Evolutionary conservation across 2,888 invertebrate species (phyloP).

Genomic region (Meta bourneti): DNA sequence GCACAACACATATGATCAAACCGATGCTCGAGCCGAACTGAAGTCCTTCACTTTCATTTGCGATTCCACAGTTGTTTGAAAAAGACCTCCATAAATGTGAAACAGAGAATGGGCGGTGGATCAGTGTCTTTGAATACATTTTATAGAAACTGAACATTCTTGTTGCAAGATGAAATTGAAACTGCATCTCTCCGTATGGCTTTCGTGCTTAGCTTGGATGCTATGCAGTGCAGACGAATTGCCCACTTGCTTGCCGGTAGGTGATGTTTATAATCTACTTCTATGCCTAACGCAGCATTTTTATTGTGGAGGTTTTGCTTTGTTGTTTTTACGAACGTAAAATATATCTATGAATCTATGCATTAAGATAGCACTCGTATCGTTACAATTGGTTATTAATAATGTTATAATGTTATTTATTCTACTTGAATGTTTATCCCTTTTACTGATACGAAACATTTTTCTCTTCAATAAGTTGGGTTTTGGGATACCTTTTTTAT

Average conservation of each 20-base stretch:
- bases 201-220: conserved; percentile 51
- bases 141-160: background rate
- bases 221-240: conserved; percentile 74
- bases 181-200: conserved; percentile 57
- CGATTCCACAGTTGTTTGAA: background rate
- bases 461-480: too few species aligned
- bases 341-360: too few species aligned
- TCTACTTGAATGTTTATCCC: too few species aligned
- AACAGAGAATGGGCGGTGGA: background rate
- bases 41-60: background rate
- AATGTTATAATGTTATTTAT: too few species aligned
- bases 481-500: too few species aligned
- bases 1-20: conserved; percentile 33
- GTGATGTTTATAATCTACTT: conserved; percentile 28
- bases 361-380: too few species aligned
- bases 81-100: too few species aligned
- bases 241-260: conserved; percentile 73
- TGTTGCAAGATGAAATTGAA: conserved; percentile 1
- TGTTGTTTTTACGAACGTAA: background rate
- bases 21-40: conserved; percentile 22
- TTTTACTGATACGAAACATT: too few species aligned
- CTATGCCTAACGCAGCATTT: background rate
- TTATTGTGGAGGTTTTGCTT: background rate
- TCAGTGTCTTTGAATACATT: background rate
- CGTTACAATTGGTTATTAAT: too few species aligned